Evolutionary conservation across 2,113 vertebrate species (phyloP), one percentile per base, ranked within the genome.

Genomic region (Syrrhaptes paradoxus): DNA sequence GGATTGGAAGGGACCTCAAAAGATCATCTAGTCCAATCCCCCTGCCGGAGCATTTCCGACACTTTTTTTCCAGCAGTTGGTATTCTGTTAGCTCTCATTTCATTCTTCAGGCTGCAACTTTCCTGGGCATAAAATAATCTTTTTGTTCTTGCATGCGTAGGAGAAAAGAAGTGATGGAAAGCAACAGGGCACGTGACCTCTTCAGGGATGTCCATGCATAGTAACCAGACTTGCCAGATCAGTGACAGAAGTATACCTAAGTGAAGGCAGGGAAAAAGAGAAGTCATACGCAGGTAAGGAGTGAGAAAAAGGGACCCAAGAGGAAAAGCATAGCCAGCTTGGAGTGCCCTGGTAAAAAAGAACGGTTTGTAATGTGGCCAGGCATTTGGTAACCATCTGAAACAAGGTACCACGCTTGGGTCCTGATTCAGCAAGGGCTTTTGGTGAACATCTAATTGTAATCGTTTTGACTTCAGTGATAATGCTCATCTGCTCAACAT

Each of bases 391-490:
- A 63, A 20, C 13, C 49, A 16, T 9, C 22, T 62, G 51, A 76
- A 94, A 85, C 3, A 46, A 79, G 9, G 12, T 45, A 36, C 41
- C 46, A 13, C 6, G 7, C 52, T 32, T 3, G 3, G 61, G 67
- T 7, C 58, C 43, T 7, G 2, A 12, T 6, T 32, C 38, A 83
- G 34, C 46, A 58, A 59, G 34, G 38, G 38, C 49, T 58, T 79
- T 65, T 62, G 74, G 43, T 66, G 82, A 89, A 55, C 65, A 82
- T n/a, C 66, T 83, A 67, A 62, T 32, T 55, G 58, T 67, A 83
- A 90, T 91, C 66, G 63, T 87, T 90, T 70, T 89, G 71, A 91
- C 72, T 94, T 83, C 46, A 76, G 59, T 74, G 87, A 79, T 87
- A 87, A 84, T 22, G 36, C 24, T 96, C 54, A 34, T 91, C 84